Evolutionary conservation across 1,140 invertebrate genomes (phyloP), one percentile per base, ranked within the genome.

Genomic region (Ruditapes philippinarum): DNA sequence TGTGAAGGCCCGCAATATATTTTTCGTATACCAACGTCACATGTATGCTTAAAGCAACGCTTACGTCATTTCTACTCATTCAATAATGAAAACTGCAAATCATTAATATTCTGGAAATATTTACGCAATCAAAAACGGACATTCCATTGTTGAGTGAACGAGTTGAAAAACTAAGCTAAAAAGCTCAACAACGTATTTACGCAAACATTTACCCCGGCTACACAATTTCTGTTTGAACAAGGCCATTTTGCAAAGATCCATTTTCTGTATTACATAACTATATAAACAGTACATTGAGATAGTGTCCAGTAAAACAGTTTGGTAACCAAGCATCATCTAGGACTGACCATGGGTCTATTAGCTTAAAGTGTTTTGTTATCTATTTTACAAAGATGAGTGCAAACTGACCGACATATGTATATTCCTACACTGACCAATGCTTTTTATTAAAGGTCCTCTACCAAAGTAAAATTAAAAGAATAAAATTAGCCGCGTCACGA

Each of bases 301-400:
- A 88, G 40, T 57, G 68, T 54, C 57, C 28, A 62, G 74, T 88
- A 88, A 88, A 88, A 88, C 85, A 88, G 85, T 80, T 88, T 49
- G 45, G 85, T 88, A 57, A 78, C 85, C 22, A 88, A 28, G 85
- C 74, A 80, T 33, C 33, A n/a, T 36, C 28, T 33, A 45, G 76
- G 31, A 22, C 62, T 62, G 57, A 88, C 49, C 74, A 88, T n/a
- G 42, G 28, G 25, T 45, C 28, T 80, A 70, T 88, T 68, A 19
- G 57, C 62, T 88, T 88, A 68, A 88, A 88, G 85, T 88, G 76
- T 88, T 88, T 88, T 88, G 74, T 88, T 88, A 78, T 79, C 73
- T 78, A 45, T 78, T 65, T 86, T 74, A 22, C 42, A 60, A 40
- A 76, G 57, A 62, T 17, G 33, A 70, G 36, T 36, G 33, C 22